Percentiles rank a stretch among this genome's conserved stretches.
Conservation (phyloP, 2,888 invertebrate species). For the Cataglyphis altisquamis region DNA sequence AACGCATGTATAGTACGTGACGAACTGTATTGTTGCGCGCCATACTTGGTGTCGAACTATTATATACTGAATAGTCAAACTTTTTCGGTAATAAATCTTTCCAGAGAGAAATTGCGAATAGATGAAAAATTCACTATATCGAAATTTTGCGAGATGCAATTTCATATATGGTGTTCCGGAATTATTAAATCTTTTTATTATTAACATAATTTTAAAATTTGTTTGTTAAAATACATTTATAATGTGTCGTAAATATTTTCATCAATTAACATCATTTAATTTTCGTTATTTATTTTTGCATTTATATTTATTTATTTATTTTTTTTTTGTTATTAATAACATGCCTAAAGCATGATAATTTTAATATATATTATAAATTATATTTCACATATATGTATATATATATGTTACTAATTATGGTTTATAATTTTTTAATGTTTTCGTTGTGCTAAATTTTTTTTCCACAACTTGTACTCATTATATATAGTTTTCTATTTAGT, state of each 20-base stretch:
- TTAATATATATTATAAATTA: neutral
- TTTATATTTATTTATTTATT: neutral
- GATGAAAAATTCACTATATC: neutral
- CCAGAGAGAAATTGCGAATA: neutral
- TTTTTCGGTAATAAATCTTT: constrained; percentile 9
- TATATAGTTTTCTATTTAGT: constrained; percentile 59
- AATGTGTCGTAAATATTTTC: neutral
- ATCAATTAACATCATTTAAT: neutral
- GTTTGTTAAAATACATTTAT: neutral
- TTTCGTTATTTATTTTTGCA: neutral
- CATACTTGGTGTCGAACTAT: neutral
- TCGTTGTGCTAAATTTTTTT: constrained; percentile 51
- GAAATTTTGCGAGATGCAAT: neutral
- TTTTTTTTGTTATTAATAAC: neutral
- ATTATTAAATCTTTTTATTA: neutral
- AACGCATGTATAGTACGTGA: neutral
- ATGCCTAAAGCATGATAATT: neutral
- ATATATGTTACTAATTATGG: neutral
- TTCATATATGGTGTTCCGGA: neutral
- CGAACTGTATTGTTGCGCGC: neutral
- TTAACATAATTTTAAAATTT: neutral
- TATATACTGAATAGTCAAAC: neutral
- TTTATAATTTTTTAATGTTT: neutral
- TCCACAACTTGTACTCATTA: neutral
- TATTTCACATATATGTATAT: neutral